Base-by-base conservation (phyloP, 2,797 vertebrate species). In the Dromococcyx pavoninus region DNA sequence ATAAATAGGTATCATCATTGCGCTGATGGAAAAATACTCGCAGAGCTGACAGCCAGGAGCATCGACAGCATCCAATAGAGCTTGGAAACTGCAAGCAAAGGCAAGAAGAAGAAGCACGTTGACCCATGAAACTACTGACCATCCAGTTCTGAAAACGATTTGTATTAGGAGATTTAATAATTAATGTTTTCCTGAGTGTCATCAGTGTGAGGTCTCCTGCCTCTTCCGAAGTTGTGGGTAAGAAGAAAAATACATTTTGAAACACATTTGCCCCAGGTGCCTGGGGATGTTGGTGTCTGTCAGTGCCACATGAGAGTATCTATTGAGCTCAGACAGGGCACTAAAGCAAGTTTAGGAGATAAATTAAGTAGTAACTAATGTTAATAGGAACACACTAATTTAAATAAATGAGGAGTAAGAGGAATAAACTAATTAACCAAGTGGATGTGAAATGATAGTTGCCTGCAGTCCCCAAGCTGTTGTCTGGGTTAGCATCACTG, bases 1-100 rank as follows among this genome's bases (percentile, higher is more conserved):
- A 98, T 98, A 98, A 98, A 99, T 98, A 98, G 98, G 98, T 96
- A 91, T 97, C 97, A 95, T 94, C 93, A 96, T 88, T 32, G 16
- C 51, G 24, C 88, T 83, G 94, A 94, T 96, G 95, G 97, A 88
- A 93, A 96, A 95, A 85, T 81, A 95, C 94, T 97, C 67, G 71
- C 81, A 66, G 86, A 95, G 91, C 78, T 41, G 88, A 72, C 79
- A 76, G 94, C 88, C 94, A 81, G 83, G 71, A 83, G 87, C 92
- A 58, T 30, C 51, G 30, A 8, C 21, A 93, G 89, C 75, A 37
- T 91, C 95, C 96, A 81, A 46, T 93, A 85, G 37, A 67, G 96
- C 93, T 83, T 85, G 94, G 72, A 81, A 84, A 46, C 39, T 60
- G 91, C 90, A 48, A 48, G 46, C 46, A 23, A 48, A 48, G 22